phyloP scores from a whole-genome alignment of 1,140 invertebrate genomes.

The Euglossa dilemma region DNA sequence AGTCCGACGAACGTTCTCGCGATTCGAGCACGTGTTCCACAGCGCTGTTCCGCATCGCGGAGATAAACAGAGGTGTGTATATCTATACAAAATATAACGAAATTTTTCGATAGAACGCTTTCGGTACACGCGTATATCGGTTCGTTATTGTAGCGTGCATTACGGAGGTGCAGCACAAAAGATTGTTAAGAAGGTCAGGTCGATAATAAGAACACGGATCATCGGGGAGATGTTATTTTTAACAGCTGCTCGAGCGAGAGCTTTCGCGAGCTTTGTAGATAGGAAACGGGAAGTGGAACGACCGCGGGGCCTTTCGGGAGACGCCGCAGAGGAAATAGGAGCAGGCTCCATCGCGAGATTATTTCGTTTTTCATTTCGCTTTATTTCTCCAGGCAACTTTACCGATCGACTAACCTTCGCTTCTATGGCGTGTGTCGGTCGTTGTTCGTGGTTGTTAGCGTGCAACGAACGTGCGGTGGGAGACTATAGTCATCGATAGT shows the following conservation, averaged over 20 bases:
- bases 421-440: too few species aligned
- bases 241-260: neutral
- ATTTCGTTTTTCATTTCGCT: too few species aligned
- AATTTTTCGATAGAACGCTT: too few species aligned
- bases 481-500: too few species aligned
- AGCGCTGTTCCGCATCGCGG: neutral
- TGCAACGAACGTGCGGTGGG: too few species aligned
- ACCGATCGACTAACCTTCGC: too few species aligned
- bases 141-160: neutral
- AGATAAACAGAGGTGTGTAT: too few species aligned
- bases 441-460: too few species aligned
- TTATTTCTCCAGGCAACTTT: too few species aligned
- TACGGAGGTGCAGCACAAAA: neutral
- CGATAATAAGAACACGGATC: constrained; percentile 28
- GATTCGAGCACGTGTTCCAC: neutral
- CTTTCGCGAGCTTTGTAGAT: neutral
- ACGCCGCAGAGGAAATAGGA: neutral
- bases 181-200: constrained; percentile 15
- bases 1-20: neutral
- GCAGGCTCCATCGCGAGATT: too few species aligned
- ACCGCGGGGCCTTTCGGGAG: neutral
- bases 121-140: too few species aligned
- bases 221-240: constrained; percentile 34
- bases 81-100: neutral
- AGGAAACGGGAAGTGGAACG: neutral